These are phyloP conservation scores for Aptenodytes patagonicus DNA, from an alignment of 2,113 vertebrate species.

Conservation along the genomic window DNA sequence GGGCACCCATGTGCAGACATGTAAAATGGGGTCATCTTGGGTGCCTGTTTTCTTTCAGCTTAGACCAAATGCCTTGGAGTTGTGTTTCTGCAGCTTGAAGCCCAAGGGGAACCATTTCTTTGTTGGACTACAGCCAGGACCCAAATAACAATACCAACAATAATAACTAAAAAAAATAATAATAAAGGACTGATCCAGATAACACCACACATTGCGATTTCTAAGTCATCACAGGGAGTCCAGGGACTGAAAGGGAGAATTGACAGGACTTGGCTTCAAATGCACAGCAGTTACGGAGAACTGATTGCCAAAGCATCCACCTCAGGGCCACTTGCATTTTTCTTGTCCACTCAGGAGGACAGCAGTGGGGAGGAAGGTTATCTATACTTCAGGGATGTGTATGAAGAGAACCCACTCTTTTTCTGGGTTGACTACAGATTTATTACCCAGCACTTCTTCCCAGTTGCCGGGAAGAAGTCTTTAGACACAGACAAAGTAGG, in stretches of 20 bases:
- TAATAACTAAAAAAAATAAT: not conserved
- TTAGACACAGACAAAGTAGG: not conserved
- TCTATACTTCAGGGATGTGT: not conserved
- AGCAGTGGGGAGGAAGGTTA: not conserved
- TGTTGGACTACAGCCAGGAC: not conserved
- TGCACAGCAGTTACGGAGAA: not conserved
- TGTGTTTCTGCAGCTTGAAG: not conserved
- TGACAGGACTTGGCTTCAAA: not conserved
- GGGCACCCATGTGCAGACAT: not conserved
- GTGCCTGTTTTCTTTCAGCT: not conserved
- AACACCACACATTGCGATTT: not conserved
- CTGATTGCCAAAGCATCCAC: not conserved
- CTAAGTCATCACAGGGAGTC: not conserved
- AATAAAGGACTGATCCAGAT: not conserved
- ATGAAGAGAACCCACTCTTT: not conserved
- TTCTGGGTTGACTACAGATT: not conserved
- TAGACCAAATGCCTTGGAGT: not conserved
- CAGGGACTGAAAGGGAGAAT: not conserved
- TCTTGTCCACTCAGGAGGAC: not conserved
- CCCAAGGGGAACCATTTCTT: not conserved
- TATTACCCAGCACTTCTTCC: not conserved
- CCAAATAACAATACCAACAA: not conserved
- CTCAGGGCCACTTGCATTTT: not conserved
- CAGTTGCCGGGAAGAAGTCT: not conserved
- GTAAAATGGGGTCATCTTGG: not conserved